phyloP scores from a whole-genome alignment of 53 echinoderm and acorn worm genomes.

The Patiria pectinifera region DNA sequence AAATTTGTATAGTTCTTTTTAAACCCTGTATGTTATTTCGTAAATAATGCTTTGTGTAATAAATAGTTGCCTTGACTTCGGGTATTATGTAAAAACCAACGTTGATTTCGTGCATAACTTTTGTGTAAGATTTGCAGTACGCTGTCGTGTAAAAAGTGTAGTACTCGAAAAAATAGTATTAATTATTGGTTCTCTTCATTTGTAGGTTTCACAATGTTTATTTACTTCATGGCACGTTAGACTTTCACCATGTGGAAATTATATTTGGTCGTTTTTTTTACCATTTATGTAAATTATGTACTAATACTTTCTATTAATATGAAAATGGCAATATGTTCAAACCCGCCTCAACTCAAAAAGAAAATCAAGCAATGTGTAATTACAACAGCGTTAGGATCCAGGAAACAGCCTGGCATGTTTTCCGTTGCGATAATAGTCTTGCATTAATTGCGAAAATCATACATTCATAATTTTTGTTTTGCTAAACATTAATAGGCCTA shows the following conservation, averaged over 20 bases:
- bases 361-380: too few relatives aligned
- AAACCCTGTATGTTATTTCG: background rate
- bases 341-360: background rate
- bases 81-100: too few relatives aligned
- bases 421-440: too few relatives aligned
- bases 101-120: background rate
- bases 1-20: background rate
- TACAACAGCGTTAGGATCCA: too few relatives aligned
- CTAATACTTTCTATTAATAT: constrained; percentile 25
- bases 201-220: background rate
- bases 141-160: background rate
- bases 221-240: background rate
- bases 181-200: background rate
- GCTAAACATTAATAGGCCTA: too few relatives aligned
- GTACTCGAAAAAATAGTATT: background rate
- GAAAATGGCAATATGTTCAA: constrained; percentile 38
- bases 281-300: constrained; percentile 19
- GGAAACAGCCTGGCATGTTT: too few relatives aligned
- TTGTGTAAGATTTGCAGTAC: background rate
- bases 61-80: too few relatives aligned
- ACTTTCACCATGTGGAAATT: constrained; percentile 28
- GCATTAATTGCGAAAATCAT: too few relatives aligned
- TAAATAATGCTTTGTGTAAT: background rate
- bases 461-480: too few relatives aligned
- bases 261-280: background rate